Evolutionary conservation across 2,888 invertebrate genomes (phyloP).

Genomic region (Nemapogon koenigi): DNA sequence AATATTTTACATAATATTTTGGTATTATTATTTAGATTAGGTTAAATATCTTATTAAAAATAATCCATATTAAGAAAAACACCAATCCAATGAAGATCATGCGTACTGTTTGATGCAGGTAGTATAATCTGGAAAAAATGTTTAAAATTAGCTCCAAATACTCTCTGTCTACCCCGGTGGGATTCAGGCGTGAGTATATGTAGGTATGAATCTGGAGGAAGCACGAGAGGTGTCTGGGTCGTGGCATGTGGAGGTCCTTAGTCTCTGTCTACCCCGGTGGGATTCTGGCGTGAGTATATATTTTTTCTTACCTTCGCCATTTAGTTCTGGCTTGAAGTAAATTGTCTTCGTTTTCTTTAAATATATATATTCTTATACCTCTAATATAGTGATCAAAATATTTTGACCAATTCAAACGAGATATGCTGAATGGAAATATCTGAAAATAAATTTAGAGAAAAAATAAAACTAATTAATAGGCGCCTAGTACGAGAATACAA

Average conservation of each 20-base stretch:
- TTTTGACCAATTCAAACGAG: conserved; percentile 71
- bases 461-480: not conserved
- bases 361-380: conserved; percentile 77
- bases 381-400: conserved; percentile 73
- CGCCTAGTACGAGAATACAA: no score
- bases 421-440: conserved; percentile 78
- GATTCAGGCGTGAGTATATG: no score
- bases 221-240: no score
- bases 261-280: not conserved
- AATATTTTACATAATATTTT: no score
- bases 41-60: conserved; percentile 27
- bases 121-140: conserved; percentile 52
- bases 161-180: not conserved
- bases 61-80: conserved; percentile 45
- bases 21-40: not conserved
- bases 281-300: no score
- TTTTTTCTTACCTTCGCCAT: conserved; percentile 66
- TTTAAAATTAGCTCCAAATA: not conserved
- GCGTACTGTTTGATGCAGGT: conserved; percentile 54
- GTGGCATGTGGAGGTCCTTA: not conserved
- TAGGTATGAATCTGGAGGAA: no score
- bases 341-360: conserved; percentile 77
- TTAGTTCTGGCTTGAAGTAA: conserved; percentile 68
- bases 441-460: conserved; percentile 20
- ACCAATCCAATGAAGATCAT: conserved; percentile 33